phyloP scores from a whole-genome alignment of 2,797 vertebrate species.

The Arnoldichthys spilopterus region DNA sequence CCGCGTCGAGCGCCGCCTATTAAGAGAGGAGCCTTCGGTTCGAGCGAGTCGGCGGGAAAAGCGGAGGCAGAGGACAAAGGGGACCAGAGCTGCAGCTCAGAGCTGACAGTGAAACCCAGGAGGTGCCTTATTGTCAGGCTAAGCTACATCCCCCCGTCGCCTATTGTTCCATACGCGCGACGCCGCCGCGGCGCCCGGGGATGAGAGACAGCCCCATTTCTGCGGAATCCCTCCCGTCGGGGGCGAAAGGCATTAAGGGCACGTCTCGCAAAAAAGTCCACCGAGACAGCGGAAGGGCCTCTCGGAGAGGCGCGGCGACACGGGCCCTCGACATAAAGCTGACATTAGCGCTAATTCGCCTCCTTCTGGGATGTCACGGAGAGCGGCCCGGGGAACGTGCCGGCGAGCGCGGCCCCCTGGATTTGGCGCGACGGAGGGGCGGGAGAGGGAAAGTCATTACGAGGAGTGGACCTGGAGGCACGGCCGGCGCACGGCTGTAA shows the following conservation, averaged over 20 bases:
- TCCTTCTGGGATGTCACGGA: neutral
- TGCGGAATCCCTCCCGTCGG: neutral
- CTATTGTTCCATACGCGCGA: neutral
- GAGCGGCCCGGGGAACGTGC: neutral
- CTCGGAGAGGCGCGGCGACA: neutral
- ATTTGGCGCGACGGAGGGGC: neutral
- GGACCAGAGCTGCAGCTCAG: neutral
- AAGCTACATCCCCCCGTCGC: neutral
- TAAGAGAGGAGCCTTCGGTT: too few relatives aligned
- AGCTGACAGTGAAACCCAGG: neutral
- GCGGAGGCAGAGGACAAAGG: neutral
- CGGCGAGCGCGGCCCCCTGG: neutral
- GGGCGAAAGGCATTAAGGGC: neutral
- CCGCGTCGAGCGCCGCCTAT: too few relatives aligned
- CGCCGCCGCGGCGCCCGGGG: neutral
- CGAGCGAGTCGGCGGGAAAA: too few relatives aligned
- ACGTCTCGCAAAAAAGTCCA: neutral
- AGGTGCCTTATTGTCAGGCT: neutral
- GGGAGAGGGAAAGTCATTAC: constrained; percentile 13
- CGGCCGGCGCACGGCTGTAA: neutral
- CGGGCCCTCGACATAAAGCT: neutral
- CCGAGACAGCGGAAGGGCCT: neutral
- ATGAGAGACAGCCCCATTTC: neutral
- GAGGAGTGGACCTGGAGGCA: neutral
- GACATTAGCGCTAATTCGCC: constrained; percentile 1